Percentiles rank a stretch among this genome's conserved stretches.
phyloP scores from a whole-genome alignment of 2,888 invertebrate genomes.

The Scaptomyza polygonia region DNA sequence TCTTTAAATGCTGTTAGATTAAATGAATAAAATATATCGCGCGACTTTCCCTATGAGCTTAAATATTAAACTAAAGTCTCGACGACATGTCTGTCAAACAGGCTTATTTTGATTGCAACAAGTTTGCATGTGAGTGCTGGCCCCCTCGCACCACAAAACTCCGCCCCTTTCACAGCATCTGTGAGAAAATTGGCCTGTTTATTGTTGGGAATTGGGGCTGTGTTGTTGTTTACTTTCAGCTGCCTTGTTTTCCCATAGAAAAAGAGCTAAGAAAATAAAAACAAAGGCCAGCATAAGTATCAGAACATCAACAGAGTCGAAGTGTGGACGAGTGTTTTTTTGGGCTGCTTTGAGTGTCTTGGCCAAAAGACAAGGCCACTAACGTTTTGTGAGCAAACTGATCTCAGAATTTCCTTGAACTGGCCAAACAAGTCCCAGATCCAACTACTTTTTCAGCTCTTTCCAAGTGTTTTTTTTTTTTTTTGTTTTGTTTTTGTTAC shows the following conservation, averaged over 20 bases:
- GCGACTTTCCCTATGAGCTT: constrained; percentile 39
- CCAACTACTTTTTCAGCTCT: constrained; percentile 21
- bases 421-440: constrained; percentile 52
- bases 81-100: constrained; percentile 20
- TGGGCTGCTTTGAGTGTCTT: background rate
- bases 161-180: constrained; percentile 5
- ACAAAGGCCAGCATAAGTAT: constrained; percentile 42
- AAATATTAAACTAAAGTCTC: constrained; percentile 10
- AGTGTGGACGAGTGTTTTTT: background rate
- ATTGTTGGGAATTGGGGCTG: constrained; percentile 76
- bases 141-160: background rate
- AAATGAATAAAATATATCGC: background rate
- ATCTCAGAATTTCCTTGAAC: constrained; percentile 60
- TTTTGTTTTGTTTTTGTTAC: constrained; percentile 36
- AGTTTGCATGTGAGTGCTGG: constrained; percentile 55
- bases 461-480: constrained; percentile 6
- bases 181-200: constrained; percentile 43
- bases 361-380: constrained; percentile 61
- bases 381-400: constrained; percentile 22
- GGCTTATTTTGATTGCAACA: constrained; percentile 49
- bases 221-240: constrained; percentile 66
- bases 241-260: constrained; percentile 44
- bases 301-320: constrained; percentile 41
- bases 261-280: constrained; percentile 30
- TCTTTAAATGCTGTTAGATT: background rate